These are phyloP conservation scores for Spinus pinus DNA, from an alignment of 2,797 vertebrate species.

Conservation along the genomic window DNA sequence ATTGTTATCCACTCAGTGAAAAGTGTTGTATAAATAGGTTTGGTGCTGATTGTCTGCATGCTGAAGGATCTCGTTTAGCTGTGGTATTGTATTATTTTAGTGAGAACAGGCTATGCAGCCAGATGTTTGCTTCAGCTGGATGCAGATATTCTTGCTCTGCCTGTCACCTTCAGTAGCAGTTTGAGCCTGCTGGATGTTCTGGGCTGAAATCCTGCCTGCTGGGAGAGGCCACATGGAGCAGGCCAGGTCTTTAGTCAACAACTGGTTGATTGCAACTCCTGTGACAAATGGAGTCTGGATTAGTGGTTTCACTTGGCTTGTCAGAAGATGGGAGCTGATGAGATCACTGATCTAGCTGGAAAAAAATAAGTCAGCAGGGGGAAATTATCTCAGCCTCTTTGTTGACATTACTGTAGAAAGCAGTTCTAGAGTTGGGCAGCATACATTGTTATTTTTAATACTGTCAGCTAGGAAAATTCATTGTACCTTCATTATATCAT, in stretches of 20 bases:
- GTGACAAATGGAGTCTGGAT: not conserved
- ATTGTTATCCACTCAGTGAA: not conserved
- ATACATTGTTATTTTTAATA: conserved; percentile 55
- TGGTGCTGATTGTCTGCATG: not conserved
- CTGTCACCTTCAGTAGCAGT: not conserved
- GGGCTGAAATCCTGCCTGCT: not conserved
- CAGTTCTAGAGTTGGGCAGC: not conserved
- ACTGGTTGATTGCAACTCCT: not conserved
- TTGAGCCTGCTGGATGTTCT: not conserved
- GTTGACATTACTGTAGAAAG: conserved; percentile 53
- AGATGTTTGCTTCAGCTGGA: not conserved
- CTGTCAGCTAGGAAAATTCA: conserved; percentile 40
- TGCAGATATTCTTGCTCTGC: not conserved
- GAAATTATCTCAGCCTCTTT: conserved; percentile 59
- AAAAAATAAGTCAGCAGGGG: conserved; percentile 59
- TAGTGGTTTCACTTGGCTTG: conserved; percentile 51
- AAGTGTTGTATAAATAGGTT: not conserved
- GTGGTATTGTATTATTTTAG: not conserved
- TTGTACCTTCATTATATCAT: conserved; percentile 51
- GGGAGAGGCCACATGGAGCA: not conserved
- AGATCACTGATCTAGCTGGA: conserved; percentile 46
- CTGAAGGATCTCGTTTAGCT: not conserved
- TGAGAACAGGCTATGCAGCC: not conserved
- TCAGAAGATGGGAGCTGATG: conserved; percentile 26
- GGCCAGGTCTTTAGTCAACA: not conserved